Evolutionary conservation across 2,113 vertebrate species (phyloP).

Genomic region (Muscicapa adusta): DNA sequence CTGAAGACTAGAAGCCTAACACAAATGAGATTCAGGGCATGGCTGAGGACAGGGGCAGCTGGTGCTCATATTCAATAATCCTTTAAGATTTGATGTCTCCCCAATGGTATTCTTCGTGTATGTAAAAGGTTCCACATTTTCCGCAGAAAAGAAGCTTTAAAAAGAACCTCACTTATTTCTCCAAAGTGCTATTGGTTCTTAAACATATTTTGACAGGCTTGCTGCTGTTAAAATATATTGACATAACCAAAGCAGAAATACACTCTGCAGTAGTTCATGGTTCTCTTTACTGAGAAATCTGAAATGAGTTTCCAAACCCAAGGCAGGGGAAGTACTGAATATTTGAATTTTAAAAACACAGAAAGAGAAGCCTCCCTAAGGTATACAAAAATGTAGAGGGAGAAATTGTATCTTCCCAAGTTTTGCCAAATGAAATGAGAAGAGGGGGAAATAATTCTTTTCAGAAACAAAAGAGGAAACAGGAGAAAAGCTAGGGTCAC

Average conservation of each 20-base stretch:
- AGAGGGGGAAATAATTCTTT: background rate
- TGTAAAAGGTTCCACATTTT: background rate
- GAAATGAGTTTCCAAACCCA: constrained; percentile 42
- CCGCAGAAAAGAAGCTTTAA: background rate
- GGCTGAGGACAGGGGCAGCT: background rate
- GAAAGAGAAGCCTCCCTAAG: constrained; percentile 29
- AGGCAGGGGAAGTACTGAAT: constrained; percentile 23
- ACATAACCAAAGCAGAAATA: constrained; percentile 9
- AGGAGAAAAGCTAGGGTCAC: background rate
- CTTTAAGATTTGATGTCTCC: background rate
- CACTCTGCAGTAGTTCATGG: background rate
- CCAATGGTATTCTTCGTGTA: background rate
- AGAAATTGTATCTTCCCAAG: constrained; percentile 41
- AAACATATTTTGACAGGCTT: constrained; percentile 28
- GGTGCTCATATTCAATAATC: background rate
- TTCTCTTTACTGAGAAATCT: constrained; percentile 36
- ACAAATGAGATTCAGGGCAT: background rate
- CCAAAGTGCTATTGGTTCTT: background rate
- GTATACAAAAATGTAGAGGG: constrained; percentile 26
- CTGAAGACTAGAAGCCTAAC: background rate
- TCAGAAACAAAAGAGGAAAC: constrained; percentile 27
- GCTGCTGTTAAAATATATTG: constrained; percentile 4
- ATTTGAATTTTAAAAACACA: constrained; percentile 43
- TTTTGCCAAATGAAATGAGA: constrained; percentile 27
- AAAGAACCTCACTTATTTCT: background rate